Percentiles rank a stretch among this genome's conserved stretches.
Conservation (phyloP, 2,888 invertebrate genomes). For the Magallana nippona region DNA sequence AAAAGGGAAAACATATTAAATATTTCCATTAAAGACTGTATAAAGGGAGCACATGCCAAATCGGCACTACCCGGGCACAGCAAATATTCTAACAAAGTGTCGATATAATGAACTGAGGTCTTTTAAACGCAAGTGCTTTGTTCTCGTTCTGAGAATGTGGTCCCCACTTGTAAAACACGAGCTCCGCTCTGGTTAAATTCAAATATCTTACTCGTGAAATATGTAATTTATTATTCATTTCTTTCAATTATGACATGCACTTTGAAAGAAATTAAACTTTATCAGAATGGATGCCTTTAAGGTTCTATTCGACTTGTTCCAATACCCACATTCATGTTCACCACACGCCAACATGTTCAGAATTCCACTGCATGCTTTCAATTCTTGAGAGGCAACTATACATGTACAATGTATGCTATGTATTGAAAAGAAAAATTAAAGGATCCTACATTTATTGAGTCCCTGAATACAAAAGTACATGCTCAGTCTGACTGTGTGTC, state of each 20-base stretch:
- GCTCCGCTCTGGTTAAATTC: conserved; percentile 1
- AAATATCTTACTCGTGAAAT: neutral
- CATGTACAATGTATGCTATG: too few species aligned
- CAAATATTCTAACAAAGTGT: conserved; percentile 16
- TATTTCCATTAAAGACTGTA: conserved; percentile 11
- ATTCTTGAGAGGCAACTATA: too few species aligned
- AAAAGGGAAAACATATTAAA: conserved; percentile 7
- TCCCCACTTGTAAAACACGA: neutral
- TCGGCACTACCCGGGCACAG: neutral
- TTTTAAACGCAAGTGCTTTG: conserved; percentile 13
- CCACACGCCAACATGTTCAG: too few species aligned
- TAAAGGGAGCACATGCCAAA: neutral
- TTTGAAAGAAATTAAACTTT: conserved; percentile 2
- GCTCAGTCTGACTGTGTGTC: too few species aligned
- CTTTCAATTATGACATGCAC: conserved; percentile 23
- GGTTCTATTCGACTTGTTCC: conserved; percentile 20
- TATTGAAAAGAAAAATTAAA: too few species aligned
- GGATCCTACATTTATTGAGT: too few species aligned
- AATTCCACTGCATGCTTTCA: too few species aligned
- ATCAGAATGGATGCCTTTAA: conserved; percentile 3
- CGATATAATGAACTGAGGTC: conserved; percentile 4
- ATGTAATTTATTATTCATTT: conserved; percentile 28
- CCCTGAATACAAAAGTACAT: too few species aligned
- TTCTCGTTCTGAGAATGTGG: neutral
- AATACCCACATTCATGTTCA: neutral